phyloP scores from a whole-genome alignment of 2,797 vertebrate genomes.

The Falco biarmicus region DNA sequence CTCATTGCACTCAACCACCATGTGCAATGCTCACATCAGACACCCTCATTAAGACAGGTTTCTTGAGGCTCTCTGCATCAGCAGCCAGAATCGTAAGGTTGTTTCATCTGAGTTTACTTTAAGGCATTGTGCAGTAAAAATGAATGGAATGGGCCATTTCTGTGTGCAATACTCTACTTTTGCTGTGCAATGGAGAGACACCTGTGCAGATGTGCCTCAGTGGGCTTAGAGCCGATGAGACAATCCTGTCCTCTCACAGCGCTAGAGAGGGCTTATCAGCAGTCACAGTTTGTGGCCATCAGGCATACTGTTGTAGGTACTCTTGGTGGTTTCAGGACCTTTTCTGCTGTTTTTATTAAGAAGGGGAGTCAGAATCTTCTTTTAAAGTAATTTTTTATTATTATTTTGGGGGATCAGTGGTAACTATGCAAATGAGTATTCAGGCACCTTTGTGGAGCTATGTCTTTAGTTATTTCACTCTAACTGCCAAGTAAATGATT shows the following conservation, averaged over 20 bases:
- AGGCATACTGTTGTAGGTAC: background rate
- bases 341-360: background rate
- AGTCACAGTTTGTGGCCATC: background rate
- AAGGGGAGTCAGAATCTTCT: background rate
- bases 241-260: background rate
- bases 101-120: background rate
- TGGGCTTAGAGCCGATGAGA: background rate
- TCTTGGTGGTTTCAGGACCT: background rate
- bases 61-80: background rate
- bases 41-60: background rate
- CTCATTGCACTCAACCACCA: background rate
- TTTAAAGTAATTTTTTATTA: background rate
- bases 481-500: background rate
- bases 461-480: background rate
- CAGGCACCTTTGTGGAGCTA: background rate
- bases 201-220: background rate
- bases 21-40: background rate
- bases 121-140: background rate
- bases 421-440: background rate
- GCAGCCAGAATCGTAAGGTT: background rate
- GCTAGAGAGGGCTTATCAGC: background rate
- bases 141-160: background rate
- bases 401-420: background rate
- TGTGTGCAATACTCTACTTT: background rate
- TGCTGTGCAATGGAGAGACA: background rate